Percentiles rank a stretch among this genome's conserved stretches.
These are phyloP conservation scores for Panthera uncia DNA, from an alignment of 2,113 vertebrate species.

Conservation along the genomic window DNA sequence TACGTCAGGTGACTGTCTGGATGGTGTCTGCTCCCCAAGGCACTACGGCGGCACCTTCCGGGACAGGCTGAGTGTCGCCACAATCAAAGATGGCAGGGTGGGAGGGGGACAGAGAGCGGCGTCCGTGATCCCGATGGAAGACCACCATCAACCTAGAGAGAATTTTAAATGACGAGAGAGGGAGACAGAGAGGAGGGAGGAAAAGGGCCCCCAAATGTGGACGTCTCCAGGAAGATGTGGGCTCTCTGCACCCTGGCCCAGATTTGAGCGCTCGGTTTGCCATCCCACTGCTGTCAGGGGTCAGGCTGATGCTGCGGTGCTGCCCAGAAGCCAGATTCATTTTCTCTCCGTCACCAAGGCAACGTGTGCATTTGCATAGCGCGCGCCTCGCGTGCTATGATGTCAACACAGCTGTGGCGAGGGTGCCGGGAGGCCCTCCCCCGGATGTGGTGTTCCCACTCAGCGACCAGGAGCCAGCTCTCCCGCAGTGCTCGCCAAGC, in stretches of 20 bases:
- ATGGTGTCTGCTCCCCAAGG: too few relatives aligned
- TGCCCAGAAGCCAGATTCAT: not conserved
- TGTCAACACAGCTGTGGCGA: not conserved
- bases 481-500: not conserved
- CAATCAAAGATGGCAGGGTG: not conserved
- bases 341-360: not conserved
- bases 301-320: not conserved
- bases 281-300: not conserved
- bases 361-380: not conserved
- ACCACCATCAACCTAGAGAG: not conserved
- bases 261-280: rapidly evolving
- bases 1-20: rapidly evolving
- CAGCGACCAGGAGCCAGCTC: too few relatives aligned
- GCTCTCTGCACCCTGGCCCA: not conserved
- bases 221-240: rapidly evolving
- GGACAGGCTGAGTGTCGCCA: not conserved
- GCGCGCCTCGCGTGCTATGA: not conserved
- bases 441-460: not conserved
- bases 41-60: rapidly evolving
- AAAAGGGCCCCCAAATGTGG: rapidly evolving
- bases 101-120: rapidly evolving
- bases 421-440: not conserved
- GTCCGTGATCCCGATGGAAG: not conserved
- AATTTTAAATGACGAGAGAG: not conserved
- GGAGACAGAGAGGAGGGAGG: not conserved